phyloP scores from a whole-genome alignment of 2,888 invertebrate genomes.

The Lamproptera curius region DNA sequence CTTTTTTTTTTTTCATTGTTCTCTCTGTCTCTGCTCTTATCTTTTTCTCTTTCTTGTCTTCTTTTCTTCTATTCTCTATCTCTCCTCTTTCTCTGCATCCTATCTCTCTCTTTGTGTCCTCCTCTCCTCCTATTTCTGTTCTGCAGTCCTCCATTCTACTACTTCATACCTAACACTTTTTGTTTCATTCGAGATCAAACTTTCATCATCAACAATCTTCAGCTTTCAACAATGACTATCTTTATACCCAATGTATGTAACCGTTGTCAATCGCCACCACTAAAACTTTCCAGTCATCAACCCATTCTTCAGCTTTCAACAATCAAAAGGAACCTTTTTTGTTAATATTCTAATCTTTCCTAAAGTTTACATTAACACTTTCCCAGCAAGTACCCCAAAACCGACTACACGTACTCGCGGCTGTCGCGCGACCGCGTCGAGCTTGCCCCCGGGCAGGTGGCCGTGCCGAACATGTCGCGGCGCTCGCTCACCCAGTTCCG shows the following conservation, averaged over 20 bases:
- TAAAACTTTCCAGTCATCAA: not conserved
- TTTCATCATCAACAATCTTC: not conserved
- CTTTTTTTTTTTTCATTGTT: too few relatives aligned
- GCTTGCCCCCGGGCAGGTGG: constrained; percentile 87
- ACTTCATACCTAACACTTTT: too few relatives aligned
- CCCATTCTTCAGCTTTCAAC: not conserved
- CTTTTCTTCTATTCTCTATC: too few relatives aligned
- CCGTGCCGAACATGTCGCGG: constrained; percentile 94
- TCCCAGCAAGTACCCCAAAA: constrained; percentile 91
- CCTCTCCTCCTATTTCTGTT: too few relatives aligned
- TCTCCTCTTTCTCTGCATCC: too few relatives aligned
- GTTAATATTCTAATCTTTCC: too few relatives aligned
- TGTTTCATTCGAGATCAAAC: not conserved
- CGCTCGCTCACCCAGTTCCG: constrained; percentile 80
- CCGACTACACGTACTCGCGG: constrained; percentile 93
- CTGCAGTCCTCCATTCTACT: too few relatives aligned
- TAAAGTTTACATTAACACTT: too few relatives aligned
- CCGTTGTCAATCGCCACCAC: not conserved
- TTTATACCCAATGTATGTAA: not conserved
- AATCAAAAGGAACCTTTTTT: not conserved
- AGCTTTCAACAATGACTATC: too few relatives aligned
- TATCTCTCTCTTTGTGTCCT: too few relatives aligned
- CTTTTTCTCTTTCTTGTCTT: too few relatives aligned
- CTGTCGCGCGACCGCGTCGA: constrained; percentile 89
- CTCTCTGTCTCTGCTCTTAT: too few relatives aligned